Evolutionary conservation across 2,797 vertebrate genomes (phyloP), one percentile per base, ranked within the genome.

Genomic region (Hypotaenidia philippensis): DNA sequence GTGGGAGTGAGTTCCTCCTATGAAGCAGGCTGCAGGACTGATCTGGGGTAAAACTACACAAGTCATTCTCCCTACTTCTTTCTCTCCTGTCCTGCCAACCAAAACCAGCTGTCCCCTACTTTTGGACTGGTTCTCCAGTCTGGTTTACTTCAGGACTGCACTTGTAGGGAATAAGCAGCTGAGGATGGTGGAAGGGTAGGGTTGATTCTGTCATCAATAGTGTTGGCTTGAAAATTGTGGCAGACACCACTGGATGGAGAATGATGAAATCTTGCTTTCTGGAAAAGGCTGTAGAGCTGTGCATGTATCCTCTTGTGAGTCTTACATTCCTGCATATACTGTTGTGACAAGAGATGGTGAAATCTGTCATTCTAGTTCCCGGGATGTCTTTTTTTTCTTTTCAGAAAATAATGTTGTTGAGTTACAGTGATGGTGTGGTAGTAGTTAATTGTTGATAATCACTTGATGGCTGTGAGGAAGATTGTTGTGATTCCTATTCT

Each of bases 11-110:
- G 40, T 38, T 84, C 16, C 20, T 66, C 26, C 12, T 10, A 2
- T 47, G 44, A 63, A 38, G 34, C 34, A 78, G 29, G n/a, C n/a
- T 66, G 11, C 15, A 44, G 64, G 22, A 6, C 20, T 56, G 22
- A 18, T 38, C 16, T 53, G 26, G 44, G 21, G 6, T 63, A 64
- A 55, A 78, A 38, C 18, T 15, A 25, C 22, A 9, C 15, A 23
- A 1, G 10, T 45, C 1, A 0, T 52, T 64, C 23, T 49, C 17
- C 6, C 13, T 13, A 34, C 10, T 63, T 76, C 11, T 29, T 10
- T 77, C n/a, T 13, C 13, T 76, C 11, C 64, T 57, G 10, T 6
- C 11, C 20, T 25, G 7, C 13, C 20, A 31, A 6, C 25, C 18
- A 45, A 47, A 61, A 23, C 13, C 40, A 34, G 26, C 50, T 50